Conservation (phyloP, 1,140 invertebrate genomes). For the Nephotettix cincticeps region DNA sequence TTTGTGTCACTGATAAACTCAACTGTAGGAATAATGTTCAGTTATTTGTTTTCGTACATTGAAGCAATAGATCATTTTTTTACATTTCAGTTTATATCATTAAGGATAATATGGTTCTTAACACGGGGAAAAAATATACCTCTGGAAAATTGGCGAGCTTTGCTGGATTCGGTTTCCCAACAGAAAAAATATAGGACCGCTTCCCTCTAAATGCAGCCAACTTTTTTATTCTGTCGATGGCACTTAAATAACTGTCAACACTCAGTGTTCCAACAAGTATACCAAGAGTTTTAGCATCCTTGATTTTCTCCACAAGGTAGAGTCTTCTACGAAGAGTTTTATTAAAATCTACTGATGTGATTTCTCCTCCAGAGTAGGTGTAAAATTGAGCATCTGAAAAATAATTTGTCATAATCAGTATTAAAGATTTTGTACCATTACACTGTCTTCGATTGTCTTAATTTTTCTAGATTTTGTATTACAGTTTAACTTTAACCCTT, state of each 20-base stretch:
- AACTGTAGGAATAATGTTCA: too few relatives aligned
- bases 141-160: conserved; percentile 94
- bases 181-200: conserved; percentile 86
- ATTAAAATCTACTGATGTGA: conserved; percentile 32
- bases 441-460: neutral
- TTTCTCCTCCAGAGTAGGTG: conserved; percentile 12
- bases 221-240: conserved; percentile 73
- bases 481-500: too few relatives aligned
- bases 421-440: neutral
- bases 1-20: too few relatives aligned
- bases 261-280: conserved; percentile 87
- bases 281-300: conserved; percentile 82
- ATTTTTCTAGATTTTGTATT: neutral
- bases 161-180: conserved; percentile 88
- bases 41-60: too few relatives aligned
- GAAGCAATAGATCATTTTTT: too few relatives aligned
- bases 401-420: too few relatives aligned
- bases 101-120: too few relatives aligned
- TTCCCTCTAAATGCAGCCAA: conserved; percentile 73
- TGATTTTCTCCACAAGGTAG: conserved; percentile 84
- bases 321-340: conserved; percentile 69
- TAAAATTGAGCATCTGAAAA: conserved; percentile 25
- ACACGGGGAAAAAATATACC: conserved; percentile 54
- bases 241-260: conserved; percentile 74
- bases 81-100: too few relatives aligned